Conservation (phyloP, 2,113 vertebrate species). For the Sclerurus mexicanus region DNA sequence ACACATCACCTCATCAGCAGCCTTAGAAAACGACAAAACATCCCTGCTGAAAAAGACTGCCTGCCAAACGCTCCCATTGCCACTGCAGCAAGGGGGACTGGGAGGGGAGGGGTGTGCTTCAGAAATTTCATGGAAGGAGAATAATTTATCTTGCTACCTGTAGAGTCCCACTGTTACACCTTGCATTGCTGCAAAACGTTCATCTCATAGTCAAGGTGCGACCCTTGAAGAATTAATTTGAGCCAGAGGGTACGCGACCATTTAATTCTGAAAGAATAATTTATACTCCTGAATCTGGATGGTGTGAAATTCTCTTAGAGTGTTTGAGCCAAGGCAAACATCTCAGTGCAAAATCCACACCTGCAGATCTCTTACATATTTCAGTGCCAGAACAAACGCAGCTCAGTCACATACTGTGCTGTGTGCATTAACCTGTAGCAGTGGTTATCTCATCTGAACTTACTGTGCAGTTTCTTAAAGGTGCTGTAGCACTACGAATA, state of each 20-base stretch:
- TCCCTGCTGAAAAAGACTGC: background rate
- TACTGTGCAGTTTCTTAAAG: background rate
- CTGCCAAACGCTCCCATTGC: background rate
- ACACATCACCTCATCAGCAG: constrained; percentile 34
- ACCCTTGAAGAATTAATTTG: background rate
- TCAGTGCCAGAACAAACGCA: background rate
- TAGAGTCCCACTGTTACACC: fast-evolving
- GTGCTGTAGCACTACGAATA: background rate
- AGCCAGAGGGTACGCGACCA: background rate
- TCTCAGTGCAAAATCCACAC: background rate
- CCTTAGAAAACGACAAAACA: constrained; percentile 47
- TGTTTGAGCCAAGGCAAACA: background rate
- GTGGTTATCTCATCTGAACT: background rate
- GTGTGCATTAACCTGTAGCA: background rate
- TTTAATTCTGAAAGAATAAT: constrained; percentile 3
- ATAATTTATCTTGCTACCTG: background rate
- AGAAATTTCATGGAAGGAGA: background rate
- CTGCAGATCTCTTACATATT: background rate
- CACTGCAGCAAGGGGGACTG: background rate
- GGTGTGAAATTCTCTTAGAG: background rate
- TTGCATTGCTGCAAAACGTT: background rate
- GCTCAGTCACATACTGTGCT: background rate
- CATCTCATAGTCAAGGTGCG: background rate
- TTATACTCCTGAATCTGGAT: background rate
- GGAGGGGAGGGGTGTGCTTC: background rate